Conservation (phyloP, 2,113 vertebrate species). For the Heteronetta atricapilla region DNA sequence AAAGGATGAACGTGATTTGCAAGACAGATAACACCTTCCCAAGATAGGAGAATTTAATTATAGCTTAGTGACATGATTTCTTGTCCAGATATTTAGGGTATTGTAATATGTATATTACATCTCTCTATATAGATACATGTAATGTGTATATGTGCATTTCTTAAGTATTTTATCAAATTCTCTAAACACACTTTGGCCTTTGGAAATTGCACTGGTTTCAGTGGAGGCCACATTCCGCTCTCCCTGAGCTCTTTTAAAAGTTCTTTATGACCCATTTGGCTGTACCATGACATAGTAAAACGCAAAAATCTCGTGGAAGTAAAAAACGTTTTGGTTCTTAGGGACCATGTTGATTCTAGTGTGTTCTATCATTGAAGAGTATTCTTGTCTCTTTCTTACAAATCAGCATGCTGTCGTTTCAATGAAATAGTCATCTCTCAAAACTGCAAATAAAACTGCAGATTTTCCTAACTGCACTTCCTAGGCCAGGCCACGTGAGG, state of each 20-base stretch:
- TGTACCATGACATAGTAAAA: background rate
- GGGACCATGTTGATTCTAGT: background rate
- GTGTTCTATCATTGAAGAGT: background rate
- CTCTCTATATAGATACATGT: too few species aligned
- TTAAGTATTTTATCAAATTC: background rate
- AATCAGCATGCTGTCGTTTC: accelerated
- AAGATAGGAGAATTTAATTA: background rate
- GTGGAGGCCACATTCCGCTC: background rate
- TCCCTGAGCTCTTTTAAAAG: background rate
- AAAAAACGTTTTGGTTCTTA: background rate
- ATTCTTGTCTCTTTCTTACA: background rate
- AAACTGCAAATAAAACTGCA: accelerated
- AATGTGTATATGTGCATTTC: too few species aligned
- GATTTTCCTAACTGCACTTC: accelerated
- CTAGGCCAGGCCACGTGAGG: background rate
- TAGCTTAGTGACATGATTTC: background rate
- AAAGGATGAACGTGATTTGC: background rate
- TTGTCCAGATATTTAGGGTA: background rate
- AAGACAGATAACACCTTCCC: background rate
- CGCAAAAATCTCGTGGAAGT: background rate
- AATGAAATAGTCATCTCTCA: accelerated
- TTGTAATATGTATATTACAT: background rate
- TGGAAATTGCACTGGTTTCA: background rate
- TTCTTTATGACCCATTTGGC: background rate
- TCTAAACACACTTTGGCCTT: background rate